Evolutionary conservation across 1,140 invertebrate species (phyloP), one percentile per base, ranked within the genome.

Genomic region (Orius insidiosus): DNA sequence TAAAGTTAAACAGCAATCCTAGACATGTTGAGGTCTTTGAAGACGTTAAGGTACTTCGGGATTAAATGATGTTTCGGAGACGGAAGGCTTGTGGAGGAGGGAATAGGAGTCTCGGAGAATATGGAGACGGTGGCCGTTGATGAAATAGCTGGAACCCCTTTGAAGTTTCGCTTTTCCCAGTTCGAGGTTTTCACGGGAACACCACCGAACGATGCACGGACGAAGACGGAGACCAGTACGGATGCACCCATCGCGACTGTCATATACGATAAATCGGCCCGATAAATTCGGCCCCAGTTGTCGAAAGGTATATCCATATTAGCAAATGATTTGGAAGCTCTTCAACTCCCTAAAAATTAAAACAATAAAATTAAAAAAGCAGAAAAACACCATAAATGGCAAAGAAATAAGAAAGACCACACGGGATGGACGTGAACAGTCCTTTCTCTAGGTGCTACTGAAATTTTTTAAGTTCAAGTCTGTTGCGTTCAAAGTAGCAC

Each of bases 241-340:
- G 68, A 62, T 5, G 74, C 59, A 2, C 83, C 82, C 52, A 75
- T 60, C 50, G 76, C 59, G 55, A 84, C 80, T 54, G 76, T 67
- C 24, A 78, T 71, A 55, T 83, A 85, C 0, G 74, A 73, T 38
- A 80, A 60, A 77, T 56, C 1, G 80, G 80, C 19, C 69, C 74
- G 7, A 74, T 70, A 9, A 75, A 59, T 5, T 80, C 78, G 2
- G 72, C 73, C 51, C 85, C 73, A 0, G 78, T 79, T 5, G 81
- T 85, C 14, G 76, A 76, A 8, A 85, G 53, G 56, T 79, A 87
- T 2, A 86, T 68, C 77, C 76, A 83, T 15, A 77, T 66, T 53
- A 73, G 70, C 19, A 86, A 84, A 13, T 75, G 59, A 0, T 79
- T 78, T 2, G 81, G 74, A 1, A 89, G 54, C 45, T 85, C 80